Evolutionary conservation across 2,888 invertebrate genomes (phyloP), one percentile per base, ranked within the genome.

Genomic region (Ichneumoninae sp.): DNA sequence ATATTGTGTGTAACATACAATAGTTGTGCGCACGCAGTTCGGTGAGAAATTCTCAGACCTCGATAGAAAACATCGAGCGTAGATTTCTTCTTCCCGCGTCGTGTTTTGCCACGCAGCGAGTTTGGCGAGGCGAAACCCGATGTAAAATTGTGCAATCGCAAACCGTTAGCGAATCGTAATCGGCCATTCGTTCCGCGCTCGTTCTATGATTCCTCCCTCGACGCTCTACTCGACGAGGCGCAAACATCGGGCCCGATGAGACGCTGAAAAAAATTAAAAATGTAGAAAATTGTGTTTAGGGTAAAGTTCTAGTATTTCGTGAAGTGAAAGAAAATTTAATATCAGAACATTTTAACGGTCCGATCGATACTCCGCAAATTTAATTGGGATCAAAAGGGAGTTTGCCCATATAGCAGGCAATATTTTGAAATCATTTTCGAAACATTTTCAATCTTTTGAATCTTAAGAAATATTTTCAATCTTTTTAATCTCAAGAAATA

Each of bases 31-130:
- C 44, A 16, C 44, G 44, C 44, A 10, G 16, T 26, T 52, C 62
- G 66, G 62, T 79, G 82, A 52, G 78, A 82, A 82, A 57, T 79
- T 82, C 82, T 74, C 82, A 79, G 82, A 71, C 82, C 82, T 79
- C 82, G 52, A 72, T 82, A 22, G 13, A 54, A 22, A 57, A 22
- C 26, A 19, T 54, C 57, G 57, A 13, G 16, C 57, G 26, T 26
- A 60, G 72, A 36, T 66, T 33, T 71, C 36, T 71, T 82, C 54
- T 66, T 76, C 68, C 70, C 40, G 52, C 22, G 57, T 57, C 26
- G 60, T 52, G 30, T 68, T 52, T 16, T 40, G 33, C 47, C 8
- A 19, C 36, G 36, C 50, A 19, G 8, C 16, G 16, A n/a, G n/a
- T 62, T 62, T 30, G 74, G 30, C 57, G 57, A 57, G 26, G 22